Evolutionary conservation across 1,140 invertebrate genomes (phyloP).

Genomic region (Dinoponera quadriceps): DNA sequence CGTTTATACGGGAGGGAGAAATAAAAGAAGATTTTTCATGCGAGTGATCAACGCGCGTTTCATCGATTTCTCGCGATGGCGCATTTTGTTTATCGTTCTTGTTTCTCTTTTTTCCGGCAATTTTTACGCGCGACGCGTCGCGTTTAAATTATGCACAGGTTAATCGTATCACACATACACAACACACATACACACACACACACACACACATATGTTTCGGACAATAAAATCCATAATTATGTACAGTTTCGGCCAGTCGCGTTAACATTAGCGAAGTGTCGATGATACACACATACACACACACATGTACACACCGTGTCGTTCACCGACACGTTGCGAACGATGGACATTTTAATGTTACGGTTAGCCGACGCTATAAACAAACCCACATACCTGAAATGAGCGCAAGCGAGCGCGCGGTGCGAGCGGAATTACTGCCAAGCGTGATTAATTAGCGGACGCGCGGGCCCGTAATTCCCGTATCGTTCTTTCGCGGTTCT

Average conservation of each 20-base stretch:
- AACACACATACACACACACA: no score
- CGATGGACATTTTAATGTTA: conserved; percentile 70
- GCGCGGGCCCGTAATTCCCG: conserved; percentile 52
- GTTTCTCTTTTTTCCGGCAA: no score
- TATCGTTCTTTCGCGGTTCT: conserved; percentile 50
- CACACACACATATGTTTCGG: conserved; percentile 70
- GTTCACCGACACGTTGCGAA: conserved; percentile 41
- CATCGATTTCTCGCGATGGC: no score
- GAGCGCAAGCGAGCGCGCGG: conserved; percentile 63
- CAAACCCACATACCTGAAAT: conserved; percentile 66
- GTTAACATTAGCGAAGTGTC: conserved; percentile 60
- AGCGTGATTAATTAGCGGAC: conserved; percentile 68
- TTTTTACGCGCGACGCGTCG: no score
- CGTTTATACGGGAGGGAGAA: conserved; percentile 2
- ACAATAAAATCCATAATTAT: conserved; percentile 76
- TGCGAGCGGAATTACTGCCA: conserved; percentile 67
- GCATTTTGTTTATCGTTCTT: no score
- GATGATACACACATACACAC: conserved; percentile 71
- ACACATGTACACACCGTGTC: no score
- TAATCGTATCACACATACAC: no score
- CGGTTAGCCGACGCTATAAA: conserved; percentile 70
- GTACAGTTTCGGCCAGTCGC: conserved; percentile 54
- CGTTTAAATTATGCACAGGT: no score
- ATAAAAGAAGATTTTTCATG: conserved; percentile 20
- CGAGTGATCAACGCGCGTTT: not conserved